These are phyloP conservation scores for Danio albolineatus DNA, from an alignment of 2,797 vertebrate genomes.

Conservation along the genomic window DNA sequence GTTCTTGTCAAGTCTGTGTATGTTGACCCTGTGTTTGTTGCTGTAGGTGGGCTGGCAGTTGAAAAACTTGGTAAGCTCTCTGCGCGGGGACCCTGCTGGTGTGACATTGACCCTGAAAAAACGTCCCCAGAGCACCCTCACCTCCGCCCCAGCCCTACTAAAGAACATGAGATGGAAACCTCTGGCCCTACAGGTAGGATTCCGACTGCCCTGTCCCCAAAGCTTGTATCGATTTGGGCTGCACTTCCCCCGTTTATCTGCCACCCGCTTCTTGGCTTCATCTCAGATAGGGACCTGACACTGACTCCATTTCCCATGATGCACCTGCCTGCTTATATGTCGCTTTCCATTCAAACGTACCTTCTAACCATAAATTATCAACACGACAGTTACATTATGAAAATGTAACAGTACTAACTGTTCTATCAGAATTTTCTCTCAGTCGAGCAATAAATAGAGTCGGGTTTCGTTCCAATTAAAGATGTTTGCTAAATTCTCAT, in stretches of 20 bases:
- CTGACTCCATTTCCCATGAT: conserved; percentile 34
- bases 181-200: conserved; percentile 87
- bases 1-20: conserved; percentile 42
- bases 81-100: conserved; percentile 88
- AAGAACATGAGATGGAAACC: conserved; percentile 95
- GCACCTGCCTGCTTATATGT: conserved; percentile 20
- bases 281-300: neutral
- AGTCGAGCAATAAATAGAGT: too few relatives aligned
- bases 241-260: neutral
- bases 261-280: conserved; percentile 2
- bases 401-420: too few relatives aligned
- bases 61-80: conserved; percentile 88
- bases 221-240: conserved; percentile 20
- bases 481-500: too few relatives aligned
- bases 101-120: conserved; percentile 92
- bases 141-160: conserved; percentile 88
- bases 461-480: too few relatives aligned
- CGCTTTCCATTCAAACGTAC: neutral
- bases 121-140: conserved; percentile 90
- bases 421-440: too few relatives aligned
- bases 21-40: conserved; percentile 52
- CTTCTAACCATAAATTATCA: too few relatives aligned
- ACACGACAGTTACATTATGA: too few relatives aligned
- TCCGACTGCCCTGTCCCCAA: conserved; percentile 33
- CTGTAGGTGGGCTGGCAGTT: conserved; percentile 93